phyloP scores from a whole-genome alignment of 2,888 invertebrate genomes.

The Drosophila flavopinicola region DNA sequence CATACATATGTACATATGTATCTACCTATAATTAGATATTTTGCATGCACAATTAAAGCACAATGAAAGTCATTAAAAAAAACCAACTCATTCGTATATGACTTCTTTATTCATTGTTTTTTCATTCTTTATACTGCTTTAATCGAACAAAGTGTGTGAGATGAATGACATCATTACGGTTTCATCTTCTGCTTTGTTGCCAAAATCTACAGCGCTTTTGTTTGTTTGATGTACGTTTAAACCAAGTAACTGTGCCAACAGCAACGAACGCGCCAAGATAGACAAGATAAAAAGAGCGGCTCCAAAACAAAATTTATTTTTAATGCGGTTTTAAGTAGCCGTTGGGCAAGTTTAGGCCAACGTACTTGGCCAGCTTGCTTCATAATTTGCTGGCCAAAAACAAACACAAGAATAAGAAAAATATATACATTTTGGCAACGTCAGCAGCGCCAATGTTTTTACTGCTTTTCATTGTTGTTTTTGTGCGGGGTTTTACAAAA shows the following conservation, averaged over 20 bases:
- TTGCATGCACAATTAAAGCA: constrained; percentile 56
- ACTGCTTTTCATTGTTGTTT: no score
- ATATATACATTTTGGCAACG: constrained; percentile 34
- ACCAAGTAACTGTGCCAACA: constrained; percentile 64
- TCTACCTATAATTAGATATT: constrained; percentile 35
- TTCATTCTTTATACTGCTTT: constrained; percentile 17
- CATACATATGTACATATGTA: not conserved
- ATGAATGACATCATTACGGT: constrained; percentile 74
- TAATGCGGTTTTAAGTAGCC: constrained; percentile 66
- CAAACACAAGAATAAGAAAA: constrained; percentile 6
- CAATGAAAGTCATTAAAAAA: constrained; percentile 35
- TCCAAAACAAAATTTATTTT: constrained; percentile 17
- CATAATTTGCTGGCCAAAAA: constrained; percentile 30
- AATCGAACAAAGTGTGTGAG: constrained; percentile 53
- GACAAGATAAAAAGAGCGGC: constrained; percentile 43
- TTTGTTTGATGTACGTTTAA: constrained; percentile 13
- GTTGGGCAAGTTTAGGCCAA: constrained; percentile 39
- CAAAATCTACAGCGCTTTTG: constrained; percentile 6
- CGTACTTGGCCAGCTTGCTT: constrained; percentile 32
- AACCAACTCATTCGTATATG: constrained; percentile 10
- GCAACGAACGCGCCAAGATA: constrained; percentile 50
- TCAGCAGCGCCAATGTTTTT: constrained; percentile 35
- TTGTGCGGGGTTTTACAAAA: constrained; percentile 22
- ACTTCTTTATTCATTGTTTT: constrained; percentile 7
- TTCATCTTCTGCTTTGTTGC: constrained; percentile 47